Percentiles rank a stretch among this genome's conserved stretches.
These are phyloP conservation scores for Malurus melanocephalus DNA, from an alignment of 2,113 vertebrate genomes.

Conservation along the genomic window DNA sequence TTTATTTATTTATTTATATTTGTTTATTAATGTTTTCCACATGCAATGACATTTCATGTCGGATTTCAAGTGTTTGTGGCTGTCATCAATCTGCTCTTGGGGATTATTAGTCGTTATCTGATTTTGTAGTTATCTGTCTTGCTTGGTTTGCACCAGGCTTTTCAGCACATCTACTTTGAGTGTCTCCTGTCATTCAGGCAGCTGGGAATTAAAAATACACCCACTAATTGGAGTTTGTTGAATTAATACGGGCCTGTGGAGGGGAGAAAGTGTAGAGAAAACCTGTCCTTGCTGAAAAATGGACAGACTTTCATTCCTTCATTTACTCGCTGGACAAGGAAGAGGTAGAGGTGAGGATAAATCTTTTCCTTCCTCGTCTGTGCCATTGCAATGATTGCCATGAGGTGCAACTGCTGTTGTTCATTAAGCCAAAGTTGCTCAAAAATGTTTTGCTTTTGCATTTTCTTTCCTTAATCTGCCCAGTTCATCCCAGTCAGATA, in stretches of 20 bases:
- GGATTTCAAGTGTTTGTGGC: not conserved
- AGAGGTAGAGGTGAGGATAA: not conserved
- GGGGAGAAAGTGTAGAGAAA: not conserved
- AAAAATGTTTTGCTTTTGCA: not conserved
- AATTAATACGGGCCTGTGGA: not conserved
- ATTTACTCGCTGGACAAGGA: not conserved
- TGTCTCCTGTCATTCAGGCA: not conserved
- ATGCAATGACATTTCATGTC: not conserved
- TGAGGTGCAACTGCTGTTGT: not conserved
- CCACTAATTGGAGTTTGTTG: not conserved
- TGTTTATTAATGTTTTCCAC: not conserved
- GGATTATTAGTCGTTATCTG: not conserved
- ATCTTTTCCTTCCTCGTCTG: not conserved
- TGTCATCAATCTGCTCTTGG: not conserved
- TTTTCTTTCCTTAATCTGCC: not conserved
- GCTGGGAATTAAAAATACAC: not conserved
- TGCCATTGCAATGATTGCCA: not conserved
- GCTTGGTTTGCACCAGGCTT: not conserved
- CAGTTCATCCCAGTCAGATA: not conserved
- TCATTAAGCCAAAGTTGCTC: constrained; percentile 56
- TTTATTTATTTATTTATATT: not conserved
- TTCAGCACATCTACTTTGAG: not conserved
- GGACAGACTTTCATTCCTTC: not conserved
- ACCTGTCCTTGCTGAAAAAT: not conserved
- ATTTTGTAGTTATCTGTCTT: not conserved